phyloP scores from a whole-genome alignment of 2,888 invertebrate genomes.

The Poecilobothrus nobilitatus region DNA sequence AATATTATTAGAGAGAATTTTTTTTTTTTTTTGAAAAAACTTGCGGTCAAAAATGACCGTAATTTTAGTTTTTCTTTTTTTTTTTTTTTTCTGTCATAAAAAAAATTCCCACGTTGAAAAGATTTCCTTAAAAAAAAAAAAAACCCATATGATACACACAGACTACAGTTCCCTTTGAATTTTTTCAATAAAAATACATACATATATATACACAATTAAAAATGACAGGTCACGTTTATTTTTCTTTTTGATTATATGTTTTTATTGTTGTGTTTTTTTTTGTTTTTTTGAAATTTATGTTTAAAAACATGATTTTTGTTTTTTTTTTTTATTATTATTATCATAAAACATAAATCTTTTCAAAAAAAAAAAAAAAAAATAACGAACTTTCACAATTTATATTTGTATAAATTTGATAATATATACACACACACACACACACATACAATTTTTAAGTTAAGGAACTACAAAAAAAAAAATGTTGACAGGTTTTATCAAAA shows the following conservation, averaged over 20 bases:
- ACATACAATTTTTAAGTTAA: neutral
- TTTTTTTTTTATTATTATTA: neutral
- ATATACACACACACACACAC: too few species aligned
- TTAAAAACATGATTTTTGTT: neutral
- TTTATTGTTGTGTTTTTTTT: neutral
- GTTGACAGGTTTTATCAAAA: neutral
- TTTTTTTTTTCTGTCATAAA: neutral
- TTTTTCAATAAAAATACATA: too few species aligned
- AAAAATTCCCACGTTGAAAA: neutral
- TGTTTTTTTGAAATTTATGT: neutral
- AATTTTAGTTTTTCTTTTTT: too few species aligned
- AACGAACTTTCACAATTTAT: neutral
- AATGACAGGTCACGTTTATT: conserved; percentile 1
- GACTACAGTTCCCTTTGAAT: too few species aligned
- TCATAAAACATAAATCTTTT: neutral
- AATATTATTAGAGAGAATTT: too few species aligned
- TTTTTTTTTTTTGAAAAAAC: too few species aligned
- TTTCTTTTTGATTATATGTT: too few species aligned
- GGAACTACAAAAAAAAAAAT: neutral
- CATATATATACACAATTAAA: neutral
- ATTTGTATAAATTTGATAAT: neutral
- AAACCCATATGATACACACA: neutral
- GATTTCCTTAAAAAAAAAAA: neutral
- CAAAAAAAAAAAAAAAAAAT: neutral
- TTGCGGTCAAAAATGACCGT: too few species aligned